Evolutionary conservation across 2,888 invertebrate genomes (phyloP), one percentile per base, ranked within the genome.

Genomic region (Rhagium mordax): DNA sequence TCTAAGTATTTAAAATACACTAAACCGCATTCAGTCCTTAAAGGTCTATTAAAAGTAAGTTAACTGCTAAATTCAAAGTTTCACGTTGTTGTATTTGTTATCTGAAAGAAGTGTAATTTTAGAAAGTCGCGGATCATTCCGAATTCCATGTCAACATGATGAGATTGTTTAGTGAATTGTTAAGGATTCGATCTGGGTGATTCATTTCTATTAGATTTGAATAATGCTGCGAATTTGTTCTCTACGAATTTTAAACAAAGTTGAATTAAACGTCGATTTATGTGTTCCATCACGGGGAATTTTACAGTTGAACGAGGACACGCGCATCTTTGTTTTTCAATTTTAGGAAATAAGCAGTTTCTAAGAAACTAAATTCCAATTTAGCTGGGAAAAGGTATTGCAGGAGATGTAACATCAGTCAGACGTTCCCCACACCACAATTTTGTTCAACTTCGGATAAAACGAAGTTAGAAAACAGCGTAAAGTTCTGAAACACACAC

Each of bases 401-500:
- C 29, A 21, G 29, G 64, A 48, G 64, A 71, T 55, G 70, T 65
- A 71, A 64, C 70, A 71, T 71, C 70, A 71, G 65, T 55, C 70
- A 57, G 64, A 48, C 51, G 49, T 24, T 49, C 27, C 15, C 51
- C 41, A 41, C 64, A 29, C 67, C 57, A 47, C 64, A 64, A 59
- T 71, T 71, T 65, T 48, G 71, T 18, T 51, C 60, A 60, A 71
- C 66, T 64, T 59, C 66, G 67, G 76, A 78, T 76, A 78, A 80
- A 81, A 81, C 80, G 79, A 81, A 81, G 81, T 81, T 81, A 81
- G 79, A 78, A 81, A 81, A 81, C 78, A 79, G 79, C 74, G 76
- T 20, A 76, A 81, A 81, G 79, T 81, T 81, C 79, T 78, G 76
- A 78, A 79, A 81, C 79, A 75, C 76, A 68, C 71, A 79, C 78